phyloP scores from a whole-genome alignment of 2,888 invertebrate genomes.

The Parelbella ahira region DNA sequence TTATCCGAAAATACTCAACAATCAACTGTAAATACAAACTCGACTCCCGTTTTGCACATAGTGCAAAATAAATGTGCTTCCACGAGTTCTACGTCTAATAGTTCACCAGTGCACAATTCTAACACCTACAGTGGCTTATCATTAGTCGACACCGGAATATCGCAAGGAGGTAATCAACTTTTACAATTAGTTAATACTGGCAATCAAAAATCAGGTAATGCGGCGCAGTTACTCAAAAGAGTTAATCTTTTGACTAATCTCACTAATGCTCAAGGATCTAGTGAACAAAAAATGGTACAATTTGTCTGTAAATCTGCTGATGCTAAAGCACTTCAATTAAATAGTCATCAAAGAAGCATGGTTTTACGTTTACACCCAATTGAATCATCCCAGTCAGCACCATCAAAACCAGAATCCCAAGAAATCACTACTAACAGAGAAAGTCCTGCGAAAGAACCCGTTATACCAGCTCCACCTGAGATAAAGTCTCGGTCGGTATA shows the following conservation, averaged over 20 bases:
- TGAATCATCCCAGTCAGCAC: slow-evolving; percentile 45
- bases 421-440: slow-evolving; percentile 43
- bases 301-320: slow-evolving; percentile 83
- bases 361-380: slow-evolving; percentile 70
- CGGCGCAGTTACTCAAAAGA: slow-evolving; percentile 67
- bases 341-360: slow-evolving; percentile 77
- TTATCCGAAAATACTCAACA: slow-evolving; percentile 63
- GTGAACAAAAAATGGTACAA: slow-evolving; percentile 80
- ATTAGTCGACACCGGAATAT: slow-evolving; percentile 63
- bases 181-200: slow-evolving; percentile 74
- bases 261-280: slow-evolving; percentile 67
- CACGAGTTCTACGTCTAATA: slow-evolving; percentile 42
- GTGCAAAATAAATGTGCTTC: slow-evolving; percentile 63
- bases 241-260: slow-evolving; percentile 74
- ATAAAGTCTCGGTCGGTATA: slow-evolving; percentile 75
- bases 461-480: slow-evolving; percentile 45
- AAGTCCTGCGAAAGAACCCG: slow-evolving; percentile 29
- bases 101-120: slow-evolving; percentile 44
- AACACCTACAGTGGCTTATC: slow-evolving; percentile 65
- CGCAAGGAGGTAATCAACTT: slow-evolving; percentile 70
- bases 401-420: slow-evolving; percentile 49
- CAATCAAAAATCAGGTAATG: slow-evolving; percentile 55
- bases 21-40: slow-evolving; percentile 58
- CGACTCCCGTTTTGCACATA: slow-evolving; percentile 69
- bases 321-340: slow-evolving; percentile 79